Evolutionary conservation across 2,888 invertebrate species (phyloP).

Genomic region (Gnatocerus cornutus): DNA sequence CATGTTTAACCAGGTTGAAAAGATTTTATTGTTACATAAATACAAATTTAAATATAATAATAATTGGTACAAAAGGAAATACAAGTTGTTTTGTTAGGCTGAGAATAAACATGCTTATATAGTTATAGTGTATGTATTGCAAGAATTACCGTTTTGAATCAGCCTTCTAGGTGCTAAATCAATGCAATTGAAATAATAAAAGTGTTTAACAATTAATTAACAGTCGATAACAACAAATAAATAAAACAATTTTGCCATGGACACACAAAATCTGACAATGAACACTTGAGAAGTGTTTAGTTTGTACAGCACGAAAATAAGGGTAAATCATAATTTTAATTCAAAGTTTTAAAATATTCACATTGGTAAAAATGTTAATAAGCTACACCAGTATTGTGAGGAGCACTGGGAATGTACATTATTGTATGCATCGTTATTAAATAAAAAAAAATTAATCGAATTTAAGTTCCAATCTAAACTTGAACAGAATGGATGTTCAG

Average conservation of each 20-base stretch:
- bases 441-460: too few relatives aligned
- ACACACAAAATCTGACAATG: not conserved
- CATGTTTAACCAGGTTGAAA: not conserved
- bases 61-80: slow-evolving; percentile 1
- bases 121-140: too few relatives aligned
- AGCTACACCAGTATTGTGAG: slow-evolving; percentile 47
- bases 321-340: too few relatives aligned
- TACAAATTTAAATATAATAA: slow-evolving; percentile 1
- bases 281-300: too few relatives aligned
- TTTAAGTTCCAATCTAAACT: too few relatives aligned
- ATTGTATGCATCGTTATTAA: slow-evolving; percentile 35
- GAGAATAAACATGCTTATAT: not conserved
- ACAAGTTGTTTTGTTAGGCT: not conserved
- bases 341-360: not conserved
- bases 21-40: slow-evolving; percentile 4
- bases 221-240: not conserved
- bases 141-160: not conserved
- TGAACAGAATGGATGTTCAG: too few relatives aligned
- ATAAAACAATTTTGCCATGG: slow-evolving; percentile 2
- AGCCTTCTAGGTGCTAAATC: not conserved
- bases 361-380: slow-evolving; percentile 29
- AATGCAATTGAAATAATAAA: slow-evolving; percentile 3
- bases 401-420: slow-evolving; percentile 61
- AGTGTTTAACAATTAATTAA: not conserved
- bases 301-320: too few relatives aligned